Evolutionary conservation across 2,888 invertebrate species (phyloP).

Genomic region (Zele albiditarsus): DNA sequence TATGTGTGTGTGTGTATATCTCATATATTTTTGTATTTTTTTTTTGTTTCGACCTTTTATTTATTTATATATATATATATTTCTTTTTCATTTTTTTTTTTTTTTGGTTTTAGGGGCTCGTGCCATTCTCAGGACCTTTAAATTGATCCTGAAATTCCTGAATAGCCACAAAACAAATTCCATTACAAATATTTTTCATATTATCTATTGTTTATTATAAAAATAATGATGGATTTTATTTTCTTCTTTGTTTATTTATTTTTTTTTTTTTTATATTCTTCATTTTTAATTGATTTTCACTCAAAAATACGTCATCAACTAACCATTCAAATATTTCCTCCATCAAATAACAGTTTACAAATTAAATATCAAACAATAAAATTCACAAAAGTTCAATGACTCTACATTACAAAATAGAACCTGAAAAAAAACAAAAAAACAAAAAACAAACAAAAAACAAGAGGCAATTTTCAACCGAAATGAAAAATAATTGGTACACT

Average conservation of each 20-base stretch:
- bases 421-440: not conserved
- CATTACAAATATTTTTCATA: conserved; percentile 1
- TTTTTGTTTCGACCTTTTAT: not conserved
- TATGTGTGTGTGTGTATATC: not conserved
- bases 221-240: conserved; percentile 50
- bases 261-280: not conserved
- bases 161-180: conserved; percentile 7
- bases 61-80: too few relatives aligned
- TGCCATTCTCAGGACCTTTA: conserved; percentile 31
- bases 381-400: not conserved
- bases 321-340: too few relatives aligned
- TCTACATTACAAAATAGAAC: not conserved
- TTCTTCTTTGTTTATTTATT: not conserved
- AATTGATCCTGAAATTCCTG: conserved; percentile 22
- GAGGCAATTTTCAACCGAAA: too few relatives aligned
- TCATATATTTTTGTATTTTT: not conserved
- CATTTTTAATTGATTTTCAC: not conserved
- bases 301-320: too few relatives aligned
- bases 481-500: not conserved
- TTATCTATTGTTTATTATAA: conserved; percentile 37
- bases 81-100: not conserved
- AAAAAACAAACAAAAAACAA: not conserved
- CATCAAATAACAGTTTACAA: too few relatives aligned
- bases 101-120: conserved; percentile 26
- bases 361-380: too few relatives aligned